Percentiles rank a stretch among this genome's conserved stretches.
These are phyloP conservation scores for Theropithecus gelada DNA, from an alignment of 2,113 vertebrate genomes.

Conservation along the genomic window DNA sequence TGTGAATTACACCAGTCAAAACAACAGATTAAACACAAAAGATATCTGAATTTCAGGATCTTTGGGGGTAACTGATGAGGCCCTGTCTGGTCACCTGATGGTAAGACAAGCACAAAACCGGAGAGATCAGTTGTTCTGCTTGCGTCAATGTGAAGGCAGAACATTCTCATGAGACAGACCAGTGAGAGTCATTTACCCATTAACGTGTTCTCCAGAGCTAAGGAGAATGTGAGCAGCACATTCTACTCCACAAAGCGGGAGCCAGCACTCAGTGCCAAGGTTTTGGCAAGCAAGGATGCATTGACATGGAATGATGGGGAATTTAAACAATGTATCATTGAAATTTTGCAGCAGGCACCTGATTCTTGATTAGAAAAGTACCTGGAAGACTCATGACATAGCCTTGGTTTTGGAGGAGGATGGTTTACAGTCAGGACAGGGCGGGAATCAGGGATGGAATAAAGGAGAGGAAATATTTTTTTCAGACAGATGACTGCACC, in stretches of 20 bases:
- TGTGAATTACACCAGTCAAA: background rate
- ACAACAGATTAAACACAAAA: background rate
- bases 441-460: rapidly evolving
- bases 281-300: background rate
- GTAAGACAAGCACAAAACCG: background rate
- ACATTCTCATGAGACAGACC: background rate
- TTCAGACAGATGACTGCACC: background rate
- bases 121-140: background rate
- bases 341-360: background rate
- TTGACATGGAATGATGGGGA: background rate
- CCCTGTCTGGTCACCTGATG: background rate
- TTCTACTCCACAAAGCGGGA: background rate
- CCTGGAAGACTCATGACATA: background rate
- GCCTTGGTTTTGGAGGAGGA: background rate
- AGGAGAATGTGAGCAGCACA: background rate
- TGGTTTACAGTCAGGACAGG: background rate
- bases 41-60: background rate
- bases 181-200: background rate
- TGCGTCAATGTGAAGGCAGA: background rate
- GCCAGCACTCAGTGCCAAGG: background rate
- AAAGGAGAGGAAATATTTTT: background rate
- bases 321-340: background rate
- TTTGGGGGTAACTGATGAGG: background rate
- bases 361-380: background rate
- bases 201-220: background rate